These are phyloP conservation scores for Drosophila arizonae DNA, from an alignment of 1,140 invertebrate genomes.

Conservation along the genomic window DNA sequence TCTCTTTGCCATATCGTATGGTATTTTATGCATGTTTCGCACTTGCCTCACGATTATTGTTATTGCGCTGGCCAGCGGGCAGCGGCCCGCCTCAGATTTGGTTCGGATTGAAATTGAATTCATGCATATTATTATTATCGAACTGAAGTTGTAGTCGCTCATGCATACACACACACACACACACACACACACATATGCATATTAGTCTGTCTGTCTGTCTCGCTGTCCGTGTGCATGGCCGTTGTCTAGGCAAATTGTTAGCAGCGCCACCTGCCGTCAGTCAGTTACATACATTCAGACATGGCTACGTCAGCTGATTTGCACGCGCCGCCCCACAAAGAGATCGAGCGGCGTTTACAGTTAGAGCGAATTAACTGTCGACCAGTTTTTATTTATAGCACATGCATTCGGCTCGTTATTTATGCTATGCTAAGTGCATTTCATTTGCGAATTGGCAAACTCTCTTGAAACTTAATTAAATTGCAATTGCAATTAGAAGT, in stretches of 20 bases:
- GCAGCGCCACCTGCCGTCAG: conserved; percentile 6
- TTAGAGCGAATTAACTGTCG: neutral
- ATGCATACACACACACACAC: too few species aligned
- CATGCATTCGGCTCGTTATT: neutral
- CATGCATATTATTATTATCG: conserved; percentile 15
- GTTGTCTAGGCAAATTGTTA: neutral
- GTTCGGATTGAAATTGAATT: conserved; percentile 1
- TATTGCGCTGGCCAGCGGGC: conserved; percentile 10
- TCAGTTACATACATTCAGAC: neutral
- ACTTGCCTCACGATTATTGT: conserved; percentile 30
- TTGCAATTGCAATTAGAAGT: too few species aligned
- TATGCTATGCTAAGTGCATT: too few species aligned
- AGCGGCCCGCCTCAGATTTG: neutral
- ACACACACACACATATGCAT: too few species aligned
- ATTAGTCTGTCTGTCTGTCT: too few species aligned
- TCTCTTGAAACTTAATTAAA: too few species aligned
- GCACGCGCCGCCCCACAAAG: too few species aligned
- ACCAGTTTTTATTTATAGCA: conserved; percentile 6
- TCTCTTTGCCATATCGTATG: conserved; percentile 39
- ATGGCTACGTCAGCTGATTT: neutral
- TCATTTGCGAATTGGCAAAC: neutral
- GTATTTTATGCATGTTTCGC: conserved; percentile 32
- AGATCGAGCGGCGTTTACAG: neutral
- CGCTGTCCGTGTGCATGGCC: neutral
- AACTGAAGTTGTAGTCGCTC: too few species aligned